Evolutionary conservation across 1,140 invertebrate genomes (phyloP).

Genomic region (Onthophagus taurus): DNA sequence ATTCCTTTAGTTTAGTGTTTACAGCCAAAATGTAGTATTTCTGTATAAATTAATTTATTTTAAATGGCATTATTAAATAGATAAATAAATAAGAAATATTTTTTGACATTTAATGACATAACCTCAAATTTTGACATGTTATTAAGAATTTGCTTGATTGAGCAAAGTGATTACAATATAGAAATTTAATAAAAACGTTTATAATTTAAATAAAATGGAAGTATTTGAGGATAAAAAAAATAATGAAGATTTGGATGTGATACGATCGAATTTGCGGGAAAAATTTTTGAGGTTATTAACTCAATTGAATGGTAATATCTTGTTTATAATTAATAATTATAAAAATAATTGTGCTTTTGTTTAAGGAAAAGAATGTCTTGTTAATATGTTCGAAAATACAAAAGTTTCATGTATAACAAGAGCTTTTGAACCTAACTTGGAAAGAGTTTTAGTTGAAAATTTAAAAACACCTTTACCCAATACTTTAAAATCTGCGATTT

Average conservation of each 20-base stretch:
- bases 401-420: slow-evolving; percentile 22
- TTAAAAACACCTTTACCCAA: slow-evolving; percentile 21
- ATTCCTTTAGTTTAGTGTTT: neutral
- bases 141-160: too few species aligned
- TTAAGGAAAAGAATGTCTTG: slow-evolving; percentile 20
- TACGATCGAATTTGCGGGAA: slow-evolving; percentile 26
- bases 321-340: too few species aligned
- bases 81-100: neutral
- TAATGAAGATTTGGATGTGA: too few species aligned
- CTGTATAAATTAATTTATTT: slow-evolving; percentile 7
- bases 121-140: slow-evolving; percentile 3
- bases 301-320: slow-evolving; percentile 20
- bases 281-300: slow-evolving; percentile 26
- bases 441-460: slow-evolving; percentile 29
- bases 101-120: neutral
- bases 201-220: too few species aligned
- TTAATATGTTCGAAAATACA: slow-evolving; percentile 26
- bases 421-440: slow-evolving; percentile 27
- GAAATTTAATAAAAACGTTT: too few species aligned
- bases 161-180: too few species aligned
- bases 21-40: too few species aligned
- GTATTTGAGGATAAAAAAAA: too few species aligned
- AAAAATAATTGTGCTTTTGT: slow-evolving; percentile 13
- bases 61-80: slow-evolving; percentile 6
- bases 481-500: slow-evolving; percentile 19